These are phyloP conservation scores for Melanostoma scalare DNA, from an alignment of 2,888 invertebrate genomes.

Conservation along the genomic window DNA sequence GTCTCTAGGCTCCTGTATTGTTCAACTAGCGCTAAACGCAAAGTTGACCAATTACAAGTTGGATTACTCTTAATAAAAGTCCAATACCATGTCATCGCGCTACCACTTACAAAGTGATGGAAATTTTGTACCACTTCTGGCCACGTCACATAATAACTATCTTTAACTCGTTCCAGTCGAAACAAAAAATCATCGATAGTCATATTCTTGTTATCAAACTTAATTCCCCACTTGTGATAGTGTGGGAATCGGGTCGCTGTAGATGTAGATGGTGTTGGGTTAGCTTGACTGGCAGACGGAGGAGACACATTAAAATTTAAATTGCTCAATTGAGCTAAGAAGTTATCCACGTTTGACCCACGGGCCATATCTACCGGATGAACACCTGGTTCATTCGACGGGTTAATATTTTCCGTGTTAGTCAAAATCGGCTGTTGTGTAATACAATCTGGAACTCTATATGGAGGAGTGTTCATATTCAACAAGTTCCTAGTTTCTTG, in stretches of 20 bases:
- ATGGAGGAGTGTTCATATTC: background rate
- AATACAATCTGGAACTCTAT: background rate
- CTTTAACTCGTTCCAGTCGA: background rate
- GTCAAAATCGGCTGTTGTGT: background rate
- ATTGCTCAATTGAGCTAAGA: background rate
- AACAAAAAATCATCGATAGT: slow-evolving; percentile 16
- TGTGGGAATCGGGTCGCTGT: background rate
- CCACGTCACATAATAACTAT: background rate
- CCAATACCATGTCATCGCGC: background rate
- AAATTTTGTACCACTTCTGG: background rate
- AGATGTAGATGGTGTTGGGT: background rate
- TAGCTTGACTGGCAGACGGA: background rate
- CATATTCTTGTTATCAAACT: background rate
- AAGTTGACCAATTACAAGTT: background rate
- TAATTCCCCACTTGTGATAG: slow-evolving; percentile 27
- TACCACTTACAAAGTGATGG: background rate
- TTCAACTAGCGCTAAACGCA: background rate
- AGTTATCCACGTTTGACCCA: slow-evolving; percentile 1
- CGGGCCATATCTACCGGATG: background rate
- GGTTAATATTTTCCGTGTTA: background rate
- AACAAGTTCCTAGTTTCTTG: background rate
- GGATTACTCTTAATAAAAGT: background rate
- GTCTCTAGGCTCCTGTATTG: slow-evolving; percentile 19
- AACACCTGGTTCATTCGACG: background rate
- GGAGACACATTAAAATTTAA: background rate